phyloP scores from a whole-genome alignment of 2,113 vertebrate species.

The Colius striatus region DNA sequence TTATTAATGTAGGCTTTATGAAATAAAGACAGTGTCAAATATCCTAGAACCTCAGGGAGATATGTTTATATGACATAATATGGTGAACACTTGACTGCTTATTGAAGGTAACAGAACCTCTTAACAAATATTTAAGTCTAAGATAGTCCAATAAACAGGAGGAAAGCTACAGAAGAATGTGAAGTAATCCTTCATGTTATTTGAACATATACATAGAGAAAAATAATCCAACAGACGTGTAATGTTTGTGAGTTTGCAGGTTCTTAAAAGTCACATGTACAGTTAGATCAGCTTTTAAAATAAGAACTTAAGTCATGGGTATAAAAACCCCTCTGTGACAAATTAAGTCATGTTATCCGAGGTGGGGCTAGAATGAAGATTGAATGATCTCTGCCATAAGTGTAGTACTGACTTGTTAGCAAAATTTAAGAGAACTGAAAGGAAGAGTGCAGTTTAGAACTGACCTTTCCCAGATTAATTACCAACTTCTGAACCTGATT shows the following conservation, averaged over 20 bases:
- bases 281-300: neutral
- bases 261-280: neutral
- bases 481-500: conserved; percentile 50
- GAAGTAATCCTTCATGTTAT: neutral
- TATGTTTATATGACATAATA: neutral
- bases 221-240: neutral
- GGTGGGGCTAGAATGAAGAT: neutral
- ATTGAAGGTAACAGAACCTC: neutral
- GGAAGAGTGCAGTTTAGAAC: neutral
- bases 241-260: neutral
- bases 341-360: neutral
- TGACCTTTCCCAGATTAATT: conserved; percentile 65
- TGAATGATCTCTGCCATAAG: neutral
- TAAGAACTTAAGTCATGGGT: neutral
- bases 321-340: neutral
- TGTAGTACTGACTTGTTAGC: neutral
- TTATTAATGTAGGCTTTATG: neutral
- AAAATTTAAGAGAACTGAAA: neutral
- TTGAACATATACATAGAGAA: neutral
- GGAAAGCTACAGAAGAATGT: neutral
- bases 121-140: neutral
- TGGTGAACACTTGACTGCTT: neutral
- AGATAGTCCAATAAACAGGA: neutral
- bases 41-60: neutral
- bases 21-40: neutral